These are phyloP conservation scores for Ericerus pela DNA, from an alignment of 1,140 invertebrate genomes.

Conservation along the genomic window DNA sequence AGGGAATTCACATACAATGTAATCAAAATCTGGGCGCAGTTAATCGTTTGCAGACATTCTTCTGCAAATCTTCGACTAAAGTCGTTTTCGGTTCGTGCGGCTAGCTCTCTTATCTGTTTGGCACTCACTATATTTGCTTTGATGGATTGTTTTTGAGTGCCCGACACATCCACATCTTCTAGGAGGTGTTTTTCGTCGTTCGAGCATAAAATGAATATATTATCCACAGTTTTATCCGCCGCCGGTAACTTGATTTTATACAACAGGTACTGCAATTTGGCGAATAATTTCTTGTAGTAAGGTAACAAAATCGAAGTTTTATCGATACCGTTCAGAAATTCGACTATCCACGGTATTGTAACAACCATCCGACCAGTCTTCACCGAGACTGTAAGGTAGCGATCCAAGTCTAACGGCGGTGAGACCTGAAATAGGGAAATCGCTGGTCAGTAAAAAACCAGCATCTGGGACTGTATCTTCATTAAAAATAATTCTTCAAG, in stretches of 20 bases:
- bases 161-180: too few relatives aligned
- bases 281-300: background rate
- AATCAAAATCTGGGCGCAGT: background rate
- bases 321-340: constrained; percentile 4
- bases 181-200: too few relatives aligned
- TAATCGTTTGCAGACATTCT: background rate
- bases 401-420: background rate
- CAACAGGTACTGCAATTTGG: background rate
- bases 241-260: background rate
- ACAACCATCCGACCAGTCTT: background rate
- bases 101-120: too few relatives aligned
- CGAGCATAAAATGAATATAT: too few relatives aligned
- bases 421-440: background rate
- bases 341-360: constrained; percentile 1
- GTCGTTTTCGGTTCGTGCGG: too few relatives aligned
- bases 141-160: too few relatives aligned
- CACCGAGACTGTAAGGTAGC: background rate
- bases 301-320: background rate
- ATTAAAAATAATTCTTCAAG: background rate
- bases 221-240: too few relatives aligned
- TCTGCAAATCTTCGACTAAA: background rate
- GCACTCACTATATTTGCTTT: too few relatives aligned
- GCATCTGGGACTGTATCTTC: too few relatives aligned
- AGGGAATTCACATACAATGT: constrained; percentile 3
- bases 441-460: too few relatives aligned